Percentiles rank a stretch among this genome's conserved stretches.
Conservation (phyloP, 2,797 vertebrate species). For the Staurois parvus region DNA sequence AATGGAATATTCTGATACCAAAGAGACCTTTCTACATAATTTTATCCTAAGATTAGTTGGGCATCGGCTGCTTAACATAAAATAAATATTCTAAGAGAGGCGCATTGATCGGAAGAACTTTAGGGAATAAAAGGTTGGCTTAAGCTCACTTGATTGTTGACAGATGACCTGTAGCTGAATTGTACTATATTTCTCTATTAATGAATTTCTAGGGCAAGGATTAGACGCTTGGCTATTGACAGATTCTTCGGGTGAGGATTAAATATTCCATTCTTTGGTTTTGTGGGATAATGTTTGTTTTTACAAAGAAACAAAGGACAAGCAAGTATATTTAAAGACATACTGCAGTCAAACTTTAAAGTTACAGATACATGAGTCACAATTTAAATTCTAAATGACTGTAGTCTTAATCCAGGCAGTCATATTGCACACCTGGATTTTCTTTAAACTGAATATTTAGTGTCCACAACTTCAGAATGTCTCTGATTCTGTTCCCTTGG, state of each 20-base stretch:
- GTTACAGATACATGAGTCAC: too few relatives aligned
- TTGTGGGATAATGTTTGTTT: background rate
- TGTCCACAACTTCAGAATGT: background rate
- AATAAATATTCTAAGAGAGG: constrained; percentile 37
- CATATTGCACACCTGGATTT: too few relatives aligned
- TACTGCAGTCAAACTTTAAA: background rate
- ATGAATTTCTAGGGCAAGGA: constrained; percentile 31
- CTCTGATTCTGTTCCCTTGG: background rate
- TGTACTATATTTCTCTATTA: constrained; percentile 38
- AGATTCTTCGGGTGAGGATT: constrained; percentile 1
- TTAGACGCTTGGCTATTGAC: constrained; percentile 32
- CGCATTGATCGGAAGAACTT: constrained; percentile 32
- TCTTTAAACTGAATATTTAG: too few relatives aligned
- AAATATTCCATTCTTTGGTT: constrained; percentile 20
- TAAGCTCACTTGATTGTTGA: constrained; percentile 23
- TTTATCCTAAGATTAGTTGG: constrained; percentile 19
- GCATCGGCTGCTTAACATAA: constrained; percentile 13
- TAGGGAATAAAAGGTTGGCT: constrained; percentile 42
- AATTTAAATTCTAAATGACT: too few relatives aligned
- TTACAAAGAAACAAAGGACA: background rate
- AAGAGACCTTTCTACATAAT: background rate
- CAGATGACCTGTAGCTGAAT: constrained; percentile 47
- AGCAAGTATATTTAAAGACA: background rate
- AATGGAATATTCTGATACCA: background rate
- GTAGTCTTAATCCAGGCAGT: too few relatives aligned